Percentiles rank a stretch among this genome's conserved stretches.
Conservation (phyloP, 2,888 invertebrate genomes). For the Ochlodes sylvanus region DNA sequence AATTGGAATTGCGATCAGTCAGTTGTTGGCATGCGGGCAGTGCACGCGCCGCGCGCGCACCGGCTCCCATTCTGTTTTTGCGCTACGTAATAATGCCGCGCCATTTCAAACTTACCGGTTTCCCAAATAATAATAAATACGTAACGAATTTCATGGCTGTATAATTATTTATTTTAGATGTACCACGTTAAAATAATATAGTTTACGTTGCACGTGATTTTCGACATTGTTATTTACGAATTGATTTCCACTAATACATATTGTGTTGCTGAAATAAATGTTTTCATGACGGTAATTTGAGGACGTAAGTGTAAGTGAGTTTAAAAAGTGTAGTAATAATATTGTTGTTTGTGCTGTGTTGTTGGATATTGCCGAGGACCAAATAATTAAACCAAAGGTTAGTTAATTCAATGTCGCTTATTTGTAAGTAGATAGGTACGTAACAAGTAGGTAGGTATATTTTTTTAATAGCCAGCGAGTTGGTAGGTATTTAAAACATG, state of each 20-base stretch:
- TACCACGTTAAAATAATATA: not conserved
- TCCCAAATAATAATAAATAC: constrained; percentile 35
- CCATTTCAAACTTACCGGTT: constrained; percentile 47
- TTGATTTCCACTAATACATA: constrained; percentile 1
- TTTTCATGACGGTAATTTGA: constrained; percentile 32
- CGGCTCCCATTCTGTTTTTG: constrained; percentile 59
- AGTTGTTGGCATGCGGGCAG: constrained; percentile 79
- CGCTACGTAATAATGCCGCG: constrained; percentile 54
- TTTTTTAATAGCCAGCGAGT: no score
- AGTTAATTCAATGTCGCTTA: constrained; percentile 20
- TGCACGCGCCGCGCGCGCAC: constrained; percentile 81
- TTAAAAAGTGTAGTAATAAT: constrained; percentile 15
- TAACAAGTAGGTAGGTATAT: not conserved
- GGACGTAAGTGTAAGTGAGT: constrained; percentile 21
- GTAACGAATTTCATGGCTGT: constrained; percentile 19
- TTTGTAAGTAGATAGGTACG: not conserved
- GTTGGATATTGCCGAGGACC: constrained; percentile 16
- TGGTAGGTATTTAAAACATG: no score
- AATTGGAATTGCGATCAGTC: constrained; percentile 82
- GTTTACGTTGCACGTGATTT: not conserved
- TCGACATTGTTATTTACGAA: constrained; percentile 34
- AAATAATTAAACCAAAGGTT: constrained; percentile 32
- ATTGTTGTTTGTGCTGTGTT: constrained; percentile 28
- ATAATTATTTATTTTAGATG: constrained; percentile 44
- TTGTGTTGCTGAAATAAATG: constrained; percentile 24